Evolutionary conservation across 2,888 invertebrate species (phyloP).

Genomic region (Spodoptera picta): DNA sequence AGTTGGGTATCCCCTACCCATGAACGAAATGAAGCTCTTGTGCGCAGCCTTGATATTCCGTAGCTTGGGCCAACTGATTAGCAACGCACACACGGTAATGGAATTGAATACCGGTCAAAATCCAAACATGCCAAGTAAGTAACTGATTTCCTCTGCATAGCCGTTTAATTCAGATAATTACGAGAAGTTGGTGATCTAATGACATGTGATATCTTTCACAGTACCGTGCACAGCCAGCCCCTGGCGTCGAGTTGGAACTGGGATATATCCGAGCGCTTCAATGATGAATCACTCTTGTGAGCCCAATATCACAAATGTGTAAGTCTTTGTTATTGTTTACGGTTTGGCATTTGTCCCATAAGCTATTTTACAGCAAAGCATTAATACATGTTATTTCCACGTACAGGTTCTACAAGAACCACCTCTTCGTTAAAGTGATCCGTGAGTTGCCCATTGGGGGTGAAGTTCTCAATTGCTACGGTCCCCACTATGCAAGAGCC

Average conservation of each 20-base stretch:
- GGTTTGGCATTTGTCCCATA: not conserved
- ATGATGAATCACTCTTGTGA: conserved; percentile 98
- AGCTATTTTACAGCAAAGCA: not conserved
- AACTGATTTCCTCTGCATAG: not conserved
- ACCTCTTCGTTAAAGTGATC: conserved; percentile 91
- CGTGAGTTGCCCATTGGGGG: conserved; percentile 89
- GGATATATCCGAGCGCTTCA: conserved; percentile 95
- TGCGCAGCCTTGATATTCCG: conserved; percentile 92
- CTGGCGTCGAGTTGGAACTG: conserved; percentile 89
- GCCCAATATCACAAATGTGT: conserved; percentile 93
- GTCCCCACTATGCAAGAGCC: conserved; percentile 92
- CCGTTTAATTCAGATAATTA: no score
- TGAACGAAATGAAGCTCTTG: conserved; percentile 79
- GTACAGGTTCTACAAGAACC: conserved; percentile 91
- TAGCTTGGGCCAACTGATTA: conserved; percentile 94
- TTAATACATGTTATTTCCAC: not conserved
- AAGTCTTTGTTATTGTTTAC: conserved; percentile 51
- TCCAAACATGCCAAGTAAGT: conserved; percentile 24
- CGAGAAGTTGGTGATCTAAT: no score
- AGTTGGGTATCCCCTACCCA: conserved; percentile 69
- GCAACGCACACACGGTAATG: conserved; percentile 92
- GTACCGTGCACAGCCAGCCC: conserved; percentile 8
- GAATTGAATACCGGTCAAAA: conserved; percentile 63
- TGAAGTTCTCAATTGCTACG: conserved; percentile 96
- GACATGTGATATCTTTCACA: not conserved